Evolutionary conservation across 2,797 vertebrate genomes (phyloP), one percentile per base, ranked within the genome.

Genomic region (Clamator glandarius): DNA sequence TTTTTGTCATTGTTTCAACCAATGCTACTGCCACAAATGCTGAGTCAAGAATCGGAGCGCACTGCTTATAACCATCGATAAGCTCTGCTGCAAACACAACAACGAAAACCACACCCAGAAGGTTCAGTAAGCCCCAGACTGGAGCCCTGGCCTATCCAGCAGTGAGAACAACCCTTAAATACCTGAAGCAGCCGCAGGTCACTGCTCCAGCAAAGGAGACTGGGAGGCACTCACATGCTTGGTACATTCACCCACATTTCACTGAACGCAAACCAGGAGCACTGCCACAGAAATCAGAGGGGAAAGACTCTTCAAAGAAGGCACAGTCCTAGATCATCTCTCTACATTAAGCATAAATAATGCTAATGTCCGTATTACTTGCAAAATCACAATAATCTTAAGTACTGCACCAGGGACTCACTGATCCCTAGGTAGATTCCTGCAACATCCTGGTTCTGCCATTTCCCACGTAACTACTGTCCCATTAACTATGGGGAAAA

Each of bases 191-290:
- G 15, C 11, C 19, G 41, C 41, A 12, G 15, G 26, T 0, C 4
- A 5, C 26, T 61, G 35, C 24, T 52, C 31, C 48, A 66, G 59
- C 23, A 74, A 42, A 69, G 55, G 39, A 16, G 35, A 39, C 2
- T 3, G 6, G 9, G n/a, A 69, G 12, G 36, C 17, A 63, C 20
- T 2, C 4, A 2, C 3, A 0, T 5, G 12, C 46, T 76, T 13
- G 1, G 18, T 41, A n/a, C 6, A 0, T 51, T 67, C 75, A 67
- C 39, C 35, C 5, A 0, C 12, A 11, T 41, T 87, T 68, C 25
- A 44, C 55, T 36, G 9, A 93, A 77, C 31, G 31, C 35, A 52
- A 68, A 64, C 39, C 44, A 86, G 52, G 28, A 88, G 81, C 0
- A 0, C 23, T 3, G 0, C 11, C 25, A n/a, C 33, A 82, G 36